These are phyloP conservation scores for Drosophila pseudotalamancana DNA, from an alignment of 2,888 invertebrate genomes.

Conservation along the genomic window DNA sequence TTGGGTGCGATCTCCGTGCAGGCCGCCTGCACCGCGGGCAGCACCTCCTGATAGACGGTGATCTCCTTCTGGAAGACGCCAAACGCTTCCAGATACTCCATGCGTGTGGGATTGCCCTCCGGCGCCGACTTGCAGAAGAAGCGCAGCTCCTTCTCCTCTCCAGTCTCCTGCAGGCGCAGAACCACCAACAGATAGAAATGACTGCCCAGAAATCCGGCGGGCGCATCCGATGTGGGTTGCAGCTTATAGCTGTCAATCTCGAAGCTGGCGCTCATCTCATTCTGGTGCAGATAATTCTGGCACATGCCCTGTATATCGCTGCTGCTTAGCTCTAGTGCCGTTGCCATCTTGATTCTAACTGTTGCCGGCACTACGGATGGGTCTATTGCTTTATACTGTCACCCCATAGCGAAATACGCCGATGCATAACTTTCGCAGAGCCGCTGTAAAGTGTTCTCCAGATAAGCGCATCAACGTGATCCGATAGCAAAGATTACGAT, in stretches of 20 bases:
- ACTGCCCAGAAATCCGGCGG: constrained; percentile 80
- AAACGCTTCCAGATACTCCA: constrained; percentile 85
- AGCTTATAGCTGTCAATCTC: constrained; percentile 71
- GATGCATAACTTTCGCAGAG: constrained; percentile 1
- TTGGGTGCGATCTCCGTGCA: constrained; percentile 80
- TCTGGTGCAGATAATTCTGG: constrained; percentile 57
- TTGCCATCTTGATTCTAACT: constrained; percentile 59
- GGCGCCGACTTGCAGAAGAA: constrained; percentile 88
- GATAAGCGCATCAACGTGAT: constrained; percentile 22
- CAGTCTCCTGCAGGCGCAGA: constrained; percentile 47
- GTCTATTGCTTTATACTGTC: constrained; percentile 39
- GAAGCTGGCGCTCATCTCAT: constrained; percentile 38
- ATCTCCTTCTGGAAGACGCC: constrained; percentile 85
- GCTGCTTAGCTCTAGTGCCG: constrained; percentile 56
- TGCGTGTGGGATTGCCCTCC: constrained; percentile 84
- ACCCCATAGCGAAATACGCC: not conserved
- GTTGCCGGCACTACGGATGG: constrained; percentile 4
- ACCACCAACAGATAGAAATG: constrained; percentile 78
- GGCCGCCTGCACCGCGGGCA: constrained; percentile 82
- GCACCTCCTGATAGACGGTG: constrained; percentile 83
- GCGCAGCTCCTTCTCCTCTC: constrained; percentile 59
- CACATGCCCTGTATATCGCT: constrained; percentile 69
- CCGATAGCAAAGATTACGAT: not conserved
- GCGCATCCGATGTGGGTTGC: constrained; percentile 69
- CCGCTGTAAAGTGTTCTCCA: constrained; percentile 7